Conservation (phyloP, 1,140 invertebrate species). For the Linepithema humile region DNA sequence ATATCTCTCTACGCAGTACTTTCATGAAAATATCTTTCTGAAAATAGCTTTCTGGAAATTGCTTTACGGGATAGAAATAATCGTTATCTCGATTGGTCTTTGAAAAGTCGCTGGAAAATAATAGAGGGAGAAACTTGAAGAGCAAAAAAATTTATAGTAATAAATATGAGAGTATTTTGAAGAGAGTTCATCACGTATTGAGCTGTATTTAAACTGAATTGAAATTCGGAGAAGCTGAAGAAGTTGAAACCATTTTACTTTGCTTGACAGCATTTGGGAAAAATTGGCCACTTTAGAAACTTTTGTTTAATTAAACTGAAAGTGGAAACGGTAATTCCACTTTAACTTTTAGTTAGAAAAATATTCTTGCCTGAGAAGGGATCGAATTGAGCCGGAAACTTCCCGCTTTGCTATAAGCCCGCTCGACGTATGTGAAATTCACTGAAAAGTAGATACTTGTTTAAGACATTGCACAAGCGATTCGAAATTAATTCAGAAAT, state of each 20-base stretch:
- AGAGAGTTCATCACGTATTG: background rate
- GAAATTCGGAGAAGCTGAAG: conserved; percentile 7
- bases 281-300: conserved; percentile 3
- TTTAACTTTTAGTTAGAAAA: conserved; percentile 15
- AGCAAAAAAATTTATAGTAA: conserved; percentile 18
- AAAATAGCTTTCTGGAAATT: conserved; percentile 20
- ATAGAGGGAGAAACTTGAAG: background rate
- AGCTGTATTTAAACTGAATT: conserved; percentile 19
- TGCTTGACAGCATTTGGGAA: background rate
- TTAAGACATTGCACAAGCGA: background rate
- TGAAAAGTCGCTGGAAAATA: background rate
- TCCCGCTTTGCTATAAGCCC: background rate
- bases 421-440: background rate
- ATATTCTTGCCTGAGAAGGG: conserved; percentile 34
- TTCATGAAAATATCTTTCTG: conserved; percentile 8
- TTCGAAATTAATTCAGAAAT: background rate
- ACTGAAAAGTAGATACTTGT: background rate
- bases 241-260: background rate
- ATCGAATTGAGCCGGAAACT: conserved; percentile 13
- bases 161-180: background rate
- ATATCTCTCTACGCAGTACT: conserved; percentile 41
- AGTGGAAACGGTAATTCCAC: conserved; percentile 27
- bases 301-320: conserved; percentile 61
- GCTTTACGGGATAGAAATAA: conserved; percentile 50
- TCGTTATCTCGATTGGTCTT: background rate